Base-by-base conservation (phyloP, 1,140 invertebrate species). In the Holcopasites calliopsidis region DNA sequence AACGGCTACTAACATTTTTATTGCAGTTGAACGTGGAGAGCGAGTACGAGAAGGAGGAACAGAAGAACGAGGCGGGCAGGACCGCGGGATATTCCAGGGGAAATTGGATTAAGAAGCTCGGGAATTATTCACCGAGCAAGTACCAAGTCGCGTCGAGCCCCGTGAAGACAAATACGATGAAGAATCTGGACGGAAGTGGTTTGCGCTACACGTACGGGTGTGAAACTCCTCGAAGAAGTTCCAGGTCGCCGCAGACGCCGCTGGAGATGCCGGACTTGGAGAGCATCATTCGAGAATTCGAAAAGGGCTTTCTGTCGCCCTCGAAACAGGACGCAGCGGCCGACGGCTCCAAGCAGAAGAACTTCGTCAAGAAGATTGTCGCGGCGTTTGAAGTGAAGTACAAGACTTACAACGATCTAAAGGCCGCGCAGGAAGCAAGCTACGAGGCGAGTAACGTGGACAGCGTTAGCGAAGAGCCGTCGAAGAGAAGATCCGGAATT, bases 281-380 rank as follows among this genome's bases (percentile, higher is more conserved):
- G 13, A 68, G 31, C 11, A 80, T 88, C 7, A 83, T 86, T 8
- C 64, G 47, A 0, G 80, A 87, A 47, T 87, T 88, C 54, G 86
- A 87, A 28, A 61, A 18, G 7, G 65, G 42, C n/a, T 84, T 65
- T 31, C 57, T 72, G 21, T 84, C 83, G 3, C 76, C 74, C 6
- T 66, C 65, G 38, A 77, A 55, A n/a, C 55, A 31, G 1, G 21
- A 57, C 2, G 23, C 6, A 3, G 16, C 4, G n/a, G 3, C 6
- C 0, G 23, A 77, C 2, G 42, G 35, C 13, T 21, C 10, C 13
- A 66, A 26, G 21, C 65, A 54, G 28, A 68, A n/a, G 1, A 64
- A 55, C 35, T 87, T 87, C n/a, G 88, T 89, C 0, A 87, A 85
- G 69, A 85, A 76, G 40, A 79, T 88, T 3, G 82, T 89, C 1